phyloP scores from a whole-genome alignment of 1,140 invertebrate species.

The Dendroctonus valens region DNA sequence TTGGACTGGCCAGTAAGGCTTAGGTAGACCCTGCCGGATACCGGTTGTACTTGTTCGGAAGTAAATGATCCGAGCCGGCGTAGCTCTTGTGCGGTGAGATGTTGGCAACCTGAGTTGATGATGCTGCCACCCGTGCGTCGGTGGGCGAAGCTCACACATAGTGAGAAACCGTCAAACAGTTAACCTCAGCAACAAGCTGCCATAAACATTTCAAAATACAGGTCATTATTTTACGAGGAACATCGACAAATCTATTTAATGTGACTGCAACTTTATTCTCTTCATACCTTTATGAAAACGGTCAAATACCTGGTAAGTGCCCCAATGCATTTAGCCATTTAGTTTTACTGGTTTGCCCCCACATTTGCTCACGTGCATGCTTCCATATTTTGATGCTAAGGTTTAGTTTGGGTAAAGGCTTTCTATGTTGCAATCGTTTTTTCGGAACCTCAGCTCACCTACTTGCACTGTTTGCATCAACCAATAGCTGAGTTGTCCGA shows the following conservation, averaged over 20 bases:
- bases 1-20: too few species aligned
- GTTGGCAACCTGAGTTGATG: too few species aligned
- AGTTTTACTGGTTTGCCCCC: background rate
- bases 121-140: too few species aligned
- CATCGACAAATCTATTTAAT: constrained; percentile 13
- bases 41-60: too few species aligned
- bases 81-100: too few species aligned
- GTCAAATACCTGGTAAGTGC: constrained; percentile 1
- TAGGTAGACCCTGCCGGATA: too few species aligned
- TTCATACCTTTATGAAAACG: background rate
- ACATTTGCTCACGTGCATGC: background rate
- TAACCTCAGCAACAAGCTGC: background rate
- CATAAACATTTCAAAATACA: constrained; percentile 3
- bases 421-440: background rate
- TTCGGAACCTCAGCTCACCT: background rate
- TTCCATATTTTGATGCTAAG: background rate
- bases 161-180: too few species aligned
- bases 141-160: too few species aligned
- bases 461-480: too few species aligned
- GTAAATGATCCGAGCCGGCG: too few species aligned
- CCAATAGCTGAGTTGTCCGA: too few species aligned
- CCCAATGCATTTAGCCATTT: background rate
- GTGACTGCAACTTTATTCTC: constrained; percentile 10
- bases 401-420: background rate
- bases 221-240: constrained; percentile 6